Conservation (phyloP, 2,113 vertebrate genomes). For the Anguilla rostrata region DNA sequence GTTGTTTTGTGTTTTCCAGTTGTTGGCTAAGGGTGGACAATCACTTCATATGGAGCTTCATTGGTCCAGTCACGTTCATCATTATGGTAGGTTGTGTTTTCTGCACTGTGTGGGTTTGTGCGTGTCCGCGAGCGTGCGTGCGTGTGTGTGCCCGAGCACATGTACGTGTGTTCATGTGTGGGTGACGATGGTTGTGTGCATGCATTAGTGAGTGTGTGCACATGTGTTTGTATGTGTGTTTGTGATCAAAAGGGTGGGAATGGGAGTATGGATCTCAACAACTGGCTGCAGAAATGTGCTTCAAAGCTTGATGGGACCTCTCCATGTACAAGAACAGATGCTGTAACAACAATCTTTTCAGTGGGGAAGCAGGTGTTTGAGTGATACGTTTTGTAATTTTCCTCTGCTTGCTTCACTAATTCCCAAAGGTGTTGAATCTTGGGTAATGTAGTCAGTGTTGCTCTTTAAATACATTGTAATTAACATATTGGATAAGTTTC, state of each 20-base stretch:
- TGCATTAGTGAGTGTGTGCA: background rate
- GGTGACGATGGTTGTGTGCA: background rate
- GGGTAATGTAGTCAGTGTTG: background rate
- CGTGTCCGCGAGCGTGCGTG: background rate
- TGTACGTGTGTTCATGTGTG: background rate
- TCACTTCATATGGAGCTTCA: constrained; percentile 99
- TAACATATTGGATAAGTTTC: background rate
- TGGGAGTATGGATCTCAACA: constrained; percentile 17
- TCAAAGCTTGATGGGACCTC: constrained; percentile 43
- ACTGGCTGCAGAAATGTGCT: constrained; percentile 42
- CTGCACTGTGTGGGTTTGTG: background rate
- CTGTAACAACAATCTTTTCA: constrained; percentile 21
- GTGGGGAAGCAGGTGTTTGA: constrained; percentile 11
- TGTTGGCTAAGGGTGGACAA: constrained; percentile 98
- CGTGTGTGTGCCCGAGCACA: no score
- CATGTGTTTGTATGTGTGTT: background rate
- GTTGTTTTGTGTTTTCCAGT: constrained; percentile 62
- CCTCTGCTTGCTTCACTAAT: background rate
- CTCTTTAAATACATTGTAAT: background rate
- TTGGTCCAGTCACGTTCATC: constrained; percentile 96
- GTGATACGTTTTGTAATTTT: constrained; percentile 21
- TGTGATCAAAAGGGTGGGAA: constrained; percentile 31
- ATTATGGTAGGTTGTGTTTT: constrained; percentile 86
- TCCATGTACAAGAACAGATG: constrained; percentile 27
- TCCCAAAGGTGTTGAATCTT: constrained; percentile 2